Conservation (phyloP, 2,113 vertebrate species). For the Aptenodytes forsteri region DNA sequence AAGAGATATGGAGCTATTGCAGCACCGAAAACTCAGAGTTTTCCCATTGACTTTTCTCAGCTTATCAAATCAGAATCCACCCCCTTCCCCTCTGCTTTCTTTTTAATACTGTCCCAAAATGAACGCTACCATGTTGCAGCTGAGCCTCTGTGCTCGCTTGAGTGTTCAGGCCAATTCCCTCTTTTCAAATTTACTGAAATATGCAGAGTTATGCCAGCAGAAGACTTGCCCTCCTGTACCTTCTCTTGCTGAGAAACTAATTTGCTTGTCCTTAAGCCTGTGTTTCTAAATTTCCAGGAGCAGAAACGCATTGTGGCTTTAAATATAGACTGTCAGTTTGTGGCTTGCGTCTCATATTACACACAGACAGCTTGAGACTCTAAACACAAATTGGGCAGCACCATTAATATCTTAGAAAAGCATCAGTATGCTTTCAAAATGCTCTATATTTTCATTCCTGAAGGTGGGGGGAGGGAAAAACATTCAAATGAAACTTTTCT, state of each 20-base stretch:
- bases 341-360: constrained; percentile 62
- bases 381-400: neutral
- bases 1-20: neutral
- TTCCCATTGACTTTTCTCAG: neutral
- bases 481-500: constrained; percentile 12
- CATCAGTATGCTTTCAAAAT: neutral
- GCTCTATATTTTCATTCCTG: constrained; percentile 22
- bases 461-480: neutral
- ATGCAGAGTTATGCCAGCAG: neutral
- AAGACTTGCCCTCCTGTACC: neutral
- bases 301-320: constrained; percentile 53
- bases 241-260: neutral
- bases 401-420: constrained; percentile 24
- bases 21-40: neutral
- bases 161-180: neutral
- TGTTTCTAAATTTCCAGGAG: constrained; percentile 36
- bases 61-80: neutral
- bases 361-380: constrained; percentile 32
- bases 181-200: neutral
- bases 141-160: neutral
- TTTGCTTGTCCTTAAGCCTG: neutral
- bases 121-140: neutral
- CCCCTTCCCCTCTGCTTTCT: neutral
- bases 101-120: neutral
- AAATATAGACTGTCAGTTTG: constrained; percentile 69